Base-by-base conservation (phyloP, 2,888 invertebrate genomes). In the Isotomurus palustris region DNA sequence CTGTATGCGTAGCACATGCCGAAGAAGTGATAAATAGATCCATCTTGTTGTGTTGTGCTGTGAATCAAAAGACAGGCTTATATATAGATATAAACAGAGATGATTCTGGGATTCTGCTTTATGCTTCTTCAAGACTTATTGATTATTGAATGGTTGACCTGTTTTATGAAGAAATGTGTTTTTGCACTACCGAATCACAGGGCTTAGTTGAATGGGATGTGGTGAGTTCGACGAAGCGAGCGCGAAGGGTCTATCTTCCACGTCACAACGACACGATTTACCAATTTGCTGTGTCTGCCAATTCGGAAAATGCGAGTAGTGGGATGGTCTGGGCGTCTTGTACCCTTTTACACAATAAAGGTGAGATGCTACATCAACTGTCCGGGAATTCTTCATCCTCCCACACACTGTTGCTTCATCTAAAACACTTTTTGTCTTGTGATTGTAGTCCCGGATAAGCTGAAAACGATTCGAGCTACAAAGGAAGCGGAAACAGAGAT, bases 281-380 rank as follows among this genome's bases (percentile, higher is more conserved):
- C 73, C 88, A 82, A 72, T 88, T 91, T 78, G 91, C 90, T 1
- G 87, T 91, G 60, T 84, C 91, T 4, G 87, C 87, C 0, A 89
- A 91, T 72, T 83, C 82, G 40, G 75, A 77, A 0, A 74, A 74
- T 3, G 80, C 79, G 60, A 89, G 88, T 66, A 89, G 89, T 73
- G 91, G 91, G 1, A 88, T 91, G 85, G 81, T 84, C 12, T 91
- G 91, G 91, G 85, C 88, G 10, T 81, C 82, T 32, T 91, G 91
- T 62, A 86, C 84, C 65, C 81, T 83, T 65, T 80, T 78, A 25
- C 76, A 76, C 48, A 76, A 77, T 56, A 74, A 75, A 72, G 72
- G 75, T 74, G 65, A 63, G 66, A 25, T 19, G n/a, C n/a, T n/a
- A n/a, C n/a, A n/a, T n/a, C n/a, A n/a, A n/a, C n/a, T n/a, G n/a